Evolutionary conservation across 2,888 invertebrate species (phyloP).

Genomic region (Ophioninae sp.): DNA sequence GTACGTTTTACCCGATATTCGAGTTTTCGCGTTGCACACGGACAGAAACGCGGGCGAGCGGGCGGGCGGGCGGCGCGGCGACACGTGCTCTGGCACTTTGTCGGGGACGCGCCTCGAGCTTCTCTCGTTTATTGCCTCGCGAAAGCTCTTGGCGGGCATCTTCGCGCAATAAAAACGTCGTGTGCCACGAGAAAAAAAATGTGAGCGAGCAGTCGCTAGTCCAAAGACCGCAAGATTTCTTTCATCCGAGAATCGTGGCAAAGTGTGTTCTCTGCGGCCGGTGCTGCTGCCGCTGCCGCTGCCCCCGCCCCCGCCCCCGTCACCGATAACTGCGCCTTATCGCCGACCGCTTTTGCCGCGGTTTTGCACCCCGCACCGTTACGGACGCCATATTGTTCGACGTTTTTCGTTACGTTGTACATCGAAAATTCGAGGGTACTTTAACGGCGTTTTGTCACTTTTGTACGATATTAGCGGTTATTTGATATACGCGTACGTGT

Average conservation of each 20-base stretch:
- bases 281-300: slow-evolving; percentile 4
- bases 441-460: background rate
- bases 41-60: background rate
- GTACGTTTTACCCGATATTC: slow-evolving; percentile 72
- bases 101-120: slow-evolving; percentile 61
- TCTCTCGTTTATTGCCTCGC: slow-evolving; percentile 49
- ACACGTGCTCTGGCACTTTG: slow-evolving; percentile 77
- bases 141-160: slow-evolving; percentile 60
- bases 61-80: slow-evolving; percentile 70
- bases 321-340: slow-evolving; percentile 33
- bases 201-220: background rate
- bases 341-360: background rate
- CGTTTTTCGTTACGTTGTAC: slow-evolving; percentile 9
- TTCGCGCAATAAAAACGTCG: slow-evolving; percentile 71
- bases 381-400: slow-evolving; percentile 10
- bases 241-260: slow-evolving; percentile 2
- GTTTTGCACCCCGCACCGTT: background rate
- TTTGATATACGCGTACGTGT: background rate
- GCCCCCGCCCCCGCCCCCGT: no score
- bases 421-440: background rate
- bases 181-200: slow-evolving; percentile 27
- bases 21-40: slow-evolving; percentile 72
- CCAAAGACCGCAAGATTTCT: background rate
- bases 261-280: background rate
- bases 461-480: background rate